Evolutionary conservation across 2,797 vertebrate genomes (phyloP).

Genomic region (Cossypha caffra): DNA sequence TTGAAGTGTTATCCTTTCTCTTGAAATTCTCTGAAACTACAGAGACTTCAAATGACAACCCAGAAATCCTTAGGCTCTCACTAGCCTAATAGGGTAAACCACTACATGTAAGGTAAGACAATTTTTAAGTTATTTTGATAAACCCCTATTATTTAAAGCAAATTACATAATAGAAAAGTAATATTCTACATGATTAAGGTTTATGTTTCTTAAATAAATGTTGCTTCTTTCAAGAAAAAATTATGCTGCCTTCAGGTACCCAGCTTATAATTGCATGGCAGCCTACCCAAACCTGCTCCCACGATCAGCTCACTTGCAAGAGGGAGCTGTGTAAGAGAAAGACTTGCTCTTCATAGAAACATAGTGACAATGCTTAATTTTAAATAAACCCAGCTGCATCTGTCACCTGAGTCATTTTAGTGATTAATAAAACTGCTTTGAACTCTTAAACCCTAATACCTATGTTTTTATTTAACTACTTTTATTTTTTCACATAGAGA

Average conservation of each 20-base stretch:
- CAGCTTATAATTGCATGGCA: neutral
- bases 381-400: neutral
- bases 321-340: neutral
- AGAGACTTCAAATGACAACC: neutral
- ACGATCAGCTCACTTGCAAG: neutral
- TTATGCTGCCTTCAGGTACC: neutral
- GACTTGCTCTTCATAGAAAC: neutral
- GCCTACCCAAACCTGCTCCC: neutral
- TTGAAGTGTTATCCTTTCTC: neutral
- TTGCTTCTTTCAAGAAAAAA: neutral
- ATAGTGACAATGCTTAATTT: neutral
- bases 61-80: neutral
- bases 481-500: neutral
- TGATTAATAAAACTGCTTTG: neutral
- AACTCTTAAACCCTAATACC: neutral
- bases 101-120: neutral
- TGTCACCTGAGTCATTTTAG: neutral
- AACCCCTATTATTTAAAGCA: neutral
- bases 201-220: neutral
- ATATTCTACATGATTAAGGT: neutral
- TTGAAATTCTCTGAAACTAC: neutral
- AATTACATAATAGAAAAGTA: neutral
- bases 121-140: neutral
- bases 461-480: neutral
- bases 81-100: neutral